phyloP scores from a whole-genome alignment of 2,113 vertebrate genomes.

The Corapipo altera region DNA sequence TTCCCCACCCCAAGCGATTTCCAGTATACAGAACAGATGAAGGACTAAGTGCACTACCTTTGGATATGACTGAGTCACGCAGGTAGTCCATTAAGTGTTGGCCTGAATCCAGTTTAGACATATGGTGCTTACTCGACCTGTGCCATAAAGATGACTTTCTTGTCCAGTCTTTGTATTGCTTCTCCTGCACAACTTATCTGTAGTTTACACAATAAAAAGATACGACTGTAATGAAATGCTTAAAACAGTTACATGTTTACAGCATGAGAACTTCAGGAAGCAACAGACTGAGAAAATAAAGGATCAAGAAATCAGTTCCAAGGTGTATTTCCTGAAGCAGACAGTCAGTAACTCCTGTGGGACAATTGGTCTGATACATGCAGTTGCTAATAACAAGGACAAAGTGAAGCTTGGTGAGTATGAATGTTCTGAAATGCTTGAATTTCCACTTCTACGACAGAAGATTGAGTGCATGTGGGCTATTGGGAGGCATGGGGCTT shows the following conservation, averaged over 20 bases:
- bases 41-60: not conserved
- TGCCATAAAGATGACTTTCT: not conserved
- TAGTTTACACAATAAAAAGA: not conserved
- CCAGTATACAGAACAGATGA: not conserved
- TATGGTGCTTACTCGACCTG: not conserved
- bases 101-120: not conserved
- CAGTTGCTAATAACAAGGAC: constrained; percentile 90
- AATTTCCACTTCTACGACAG: not conserved
- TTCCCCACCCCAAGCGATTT: not conserved
- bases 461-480: not conserved
- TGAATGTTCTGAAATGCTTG: not conserved
- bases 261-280: constrained; percentile 93
- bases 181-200: not conserved
- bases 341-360: constrained; percentile 91
- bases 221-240: not conserved
- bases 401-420: constrained; percentile 88
- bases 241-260: not conserved
- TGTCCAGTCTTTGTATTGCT: not conserved
- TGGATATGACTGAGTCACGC: not conserved
- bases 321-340: constrained; percentile 94
- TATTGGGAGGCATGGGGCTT: not conserved
- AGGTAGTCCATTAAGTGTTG: constrained; percentile 37
- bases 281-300: constrained; percentile 85
- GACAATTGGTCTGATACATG: constrained; percentile 90
- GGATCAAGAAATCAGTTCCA: constrained; percentile 74